Base-by-base conservation (phyloP, 2,113 vertebrate species). In the Pedetes capensis region DNA sequence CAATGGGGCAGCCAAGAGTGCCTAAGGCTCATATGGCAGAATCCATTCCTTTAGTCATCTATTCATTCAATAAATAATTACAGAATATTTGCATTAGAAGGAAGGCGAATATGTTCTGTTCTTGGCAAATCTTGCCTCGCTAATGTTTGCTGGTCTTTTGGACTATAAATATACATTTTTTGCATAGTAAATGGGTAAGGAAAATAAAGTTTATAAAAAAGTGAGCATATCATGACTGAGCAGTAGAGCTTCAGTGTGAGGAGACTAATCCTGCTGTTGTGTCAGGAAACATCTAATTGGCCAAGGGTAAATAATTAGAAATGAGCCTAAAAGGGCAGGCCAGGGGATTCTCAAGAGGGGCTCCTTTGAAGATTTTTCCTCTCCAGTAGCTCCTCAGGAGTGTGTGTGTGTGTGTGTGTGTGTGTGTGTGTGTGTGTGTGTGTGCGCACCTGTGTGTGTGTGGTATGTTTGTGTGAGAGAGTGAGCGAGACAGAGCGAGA, bases 71-170 rank as follows among this genome's bases (percentile, higher is more conserved):
- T 63, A 82, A 88, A 59, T 64, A 47, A 91, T 90, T 51, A 64
- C 3, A 59, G 51, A 78, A 16, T 66, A 22, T 92, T 71, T 87
- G 2, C 14, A 53, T 69, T 88, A 66, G 80, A 76, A 95, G 32
- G 59, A 76, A 83, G n/a, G 1, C 37, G 51, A 87, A 34, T 76
- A 72, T 37, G 42, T 14, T 42, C 34, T 69, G 29, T 66, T 75
- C 29, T 23, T 78, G 71, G 39, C 29, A 78, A 49, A 80, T 68
- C 47, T 57, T 95, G 29, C 76, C 72, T 55, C 85, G 51, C 9
- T 91, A 85, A 83, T 10, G 71, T 86, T 86, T 87, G 47, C 18
- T 90, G 88, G 49, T 93, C 16, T 79, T 95, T 82, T 74, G 93
- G 18, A 90, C 2, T 42, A 69, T 13, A 89, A 51, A 6, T 89